Base-by-base conservation (phyloP, 1,140 invertebrate species). In the Drosophila repletoides region DNA sequence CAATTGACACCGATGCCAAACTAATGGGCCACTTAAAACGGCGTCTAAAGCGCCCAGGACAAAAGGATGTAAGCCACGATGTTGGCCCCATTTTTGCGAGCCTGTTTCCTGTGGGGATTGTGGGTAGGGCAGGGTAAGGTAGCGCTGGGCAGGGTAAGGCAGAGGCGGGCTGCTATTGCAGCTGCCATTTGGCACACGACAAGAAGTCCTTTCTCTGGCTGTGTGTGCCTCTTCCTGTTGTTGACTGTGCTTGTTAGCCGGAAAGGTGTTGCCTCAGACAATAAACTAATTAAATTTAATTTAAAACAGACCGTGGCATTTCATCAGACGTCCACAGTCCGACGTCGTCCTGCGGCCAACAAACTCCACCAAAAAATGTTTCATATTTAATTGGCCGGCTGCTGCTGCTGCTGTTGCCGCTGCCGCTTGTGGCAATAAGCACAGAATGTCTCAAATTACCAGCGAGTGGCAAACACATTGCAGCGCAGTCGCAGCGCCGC, bases 231-330 rank as follows among this genome's bases (percentile, higher is more conserved):
- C n/a, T 26, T 31, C 40, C 24, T 33, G 17, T 52, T 12, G 6
- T 26, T 31, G 26, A 10, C 12, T 12, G 6, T 36, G 43, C 63
- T 67, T 67, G 64, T 67, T 67, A 61, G 60, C 40, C 29, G 38
- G 38, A 51, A 71, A 66, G 61, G 76, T 81, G 76, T 72, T 81
- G 72, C 52, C 68, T 26, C 67, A 56, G 56, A 64, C 69, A 69
- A 61, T 67, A 70, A 70, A 80, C 79, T 84, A 84, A 84, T 86
- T 86, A 86, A 84, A 84, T 84, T 84, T 80, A 84, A 84, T 84
- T 86, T 86, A 86, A 86, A 75, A 79, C 79, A 84, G 58, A 64
- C 58, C 66, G 56, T 60, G 79, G 61, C 71, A 86, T 84, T 83
- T 73, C 79, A 63, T 86, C 80, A 86, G 67, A 33, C 55, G 36